A percentile compares a stretch with the other conserved stretches of the same genome.
phyloP scores from a whole-genome alignment of 2,888 invertebrate species.

The Bimastos eiseni region DNA sequence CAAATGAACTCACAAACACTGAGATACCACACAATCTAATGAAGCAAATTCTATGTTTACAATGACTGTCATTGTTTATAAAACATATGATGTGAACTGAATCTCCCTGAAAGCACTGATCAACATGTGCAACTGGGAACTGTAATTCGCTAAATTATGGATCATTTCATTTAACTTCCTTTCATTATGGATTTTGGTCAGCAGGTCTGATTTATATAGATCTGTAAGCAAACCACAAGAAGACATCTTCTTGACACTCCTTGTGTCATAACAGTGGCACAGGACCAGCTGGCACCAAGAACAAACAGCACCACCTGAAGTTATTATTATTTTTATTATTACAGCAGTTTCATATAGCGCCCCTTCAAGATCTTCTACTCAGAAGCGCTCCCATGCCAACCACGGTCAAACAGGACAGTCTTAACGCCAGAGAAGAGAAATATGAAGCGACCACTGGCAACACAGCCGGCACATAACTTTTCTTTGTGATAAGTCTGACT shows the following conservation, averaged over 20 bases:
- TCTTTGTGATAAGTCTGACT: slow-evolving; percentile 46
- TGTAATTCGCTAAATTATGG: too few relatives aligned
- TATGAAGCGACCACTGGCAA: neutral
- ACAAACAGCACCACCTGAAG: neutral
- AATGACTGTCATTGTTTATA: neutral
- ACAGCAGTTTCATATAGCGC: too few relatives aligned
- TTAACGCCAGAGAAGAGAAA: neutral
- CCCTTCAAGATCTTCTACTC: too few relatives aligned
- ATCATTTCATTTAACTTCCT: too few relatives aligned
- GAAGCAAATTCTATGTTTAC: neutral
- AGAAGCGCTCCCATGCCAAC: too few relatives aligned
- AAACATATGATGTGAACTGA: neutral
- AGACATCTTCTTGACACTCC: neutral
- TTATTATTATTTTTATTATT: too few relatives aligned
- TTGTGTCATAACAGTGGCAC: too few relatives aligned
- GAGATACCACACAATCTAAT: neutral
- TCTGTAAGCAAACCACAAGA: neutral
- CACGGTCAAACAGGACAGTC: too few relatives aligned
- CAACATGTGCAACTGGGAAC: neutral
- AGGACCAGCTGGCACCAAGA: neutral
- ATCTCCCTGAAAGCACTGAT: neutral
- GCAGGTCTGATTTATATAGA: too few relatives aligned
- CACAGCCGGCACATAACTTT: neutral
- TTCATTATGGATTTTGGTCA: too few relatives aligned
- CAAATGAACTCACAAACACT: neutral